phyloP scores from a whole-genome alignment of 2,113 vertebrate genomes.

The Toxotes jaculatrix region DNA sequence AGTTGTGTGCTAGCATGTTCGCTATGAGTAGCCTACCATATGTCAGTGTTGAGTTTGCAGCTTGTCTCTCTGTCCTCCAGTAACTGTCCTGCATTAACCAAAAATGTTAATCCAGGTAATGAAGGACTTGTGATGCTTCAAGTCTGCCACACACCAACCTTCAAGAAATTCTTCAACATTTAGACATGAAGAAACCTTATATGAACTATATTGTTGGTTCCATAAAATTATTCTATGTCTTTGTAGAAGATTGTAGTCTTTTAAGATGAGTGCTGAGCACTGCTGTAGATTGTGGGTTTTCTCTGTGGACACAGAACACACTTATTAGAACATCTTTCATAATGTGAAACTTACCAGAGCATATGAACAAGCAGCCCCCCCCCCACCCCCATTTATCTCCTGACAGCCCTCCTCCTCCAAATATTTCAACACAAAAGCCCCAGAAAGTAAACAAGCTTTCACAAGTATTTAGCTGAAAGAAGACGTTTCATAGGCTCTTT shows the following conservation, averaged over 20 bases:
- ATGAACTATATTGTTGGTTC: neutral
- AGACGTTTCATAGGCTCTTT: constrained; percentile 45
- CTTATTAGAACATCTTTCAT: constrained; percentile 23
- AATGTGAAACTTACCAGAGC: constrained; percentile 44
- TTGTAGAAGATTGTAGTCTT: too few relatives aligned
- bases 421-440: constrained; percentile 66
- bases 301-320: constrained; percentile 14
- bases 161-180: too few relatives aligned
- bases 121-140: neutral
- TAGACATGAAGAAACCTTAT: neutral
- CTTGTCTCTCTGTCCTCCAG: neutral
- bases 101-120: neutral
- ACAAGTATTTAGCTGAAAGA: constrained; percentile 57
- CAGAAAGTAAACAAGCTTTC: constrained; percentile 63
- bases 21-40: neutral
- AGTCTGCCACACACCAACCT: too few relatives aligned
- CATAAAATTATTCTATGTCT: neutral
- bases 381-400: constrained; percentile 27
- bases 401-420: constrained; percentile 55
- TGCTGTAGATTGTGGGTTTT: neutral
- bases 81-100: neutral
- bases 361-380: constrained; percentile 31
- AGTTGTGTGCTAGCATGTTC: neutral
- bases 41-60: neutral
- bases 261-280: neutral